These are phyloP conservation scores for Papilio helenus DNA, from an alignment of 1,140 invertebrate genomes.

Conservation along the genomic window DNA sequence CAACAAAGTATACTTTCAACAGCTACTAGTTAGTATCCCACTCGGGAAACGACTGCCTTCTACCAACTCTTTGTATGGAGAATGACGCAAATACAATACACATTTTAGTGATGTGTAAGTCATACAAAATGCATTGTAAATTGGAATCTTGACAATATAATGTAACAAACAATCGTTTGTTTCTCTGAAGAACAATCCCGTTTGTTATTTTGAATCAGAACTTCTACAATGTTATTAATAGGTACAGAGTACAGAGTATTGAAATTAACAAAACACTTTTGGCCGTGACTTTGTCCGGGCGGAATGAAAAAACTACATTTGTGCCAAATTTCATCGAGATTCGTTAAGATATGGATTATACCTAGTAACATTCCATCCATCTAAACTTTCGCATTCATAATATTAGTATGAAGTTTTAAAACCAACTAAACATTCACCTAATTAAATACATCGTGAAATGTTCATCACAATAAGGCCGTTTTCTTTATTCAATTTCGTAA, in stretches of 20 bases:
- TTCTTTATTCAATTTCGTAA: not conserved
- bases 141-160: not conserved
- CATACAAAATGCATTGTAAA: conserved; percentile 13
- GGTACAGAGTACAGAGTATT: not conserved
- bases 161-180: conserved; percentile 18
- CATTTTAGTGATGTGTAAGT: conserved; percentile 11
- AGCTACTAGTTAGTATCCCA: not conserved
- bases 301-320: no score
- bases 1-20: not conserved
- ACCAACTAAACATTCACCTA: no score
- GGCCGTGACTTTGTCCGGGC: no score
- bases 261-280: not conserved
- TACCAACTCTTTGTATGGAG: not conserved
- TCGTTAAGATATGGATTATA: no score
- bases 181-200: not conserved
- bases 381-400: no score
- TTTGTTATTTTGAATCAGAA: not conserved
- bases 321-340: no score
- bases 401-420: no score
- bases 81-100: conserved; percentile 18
- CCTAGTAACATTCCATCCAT: no score
- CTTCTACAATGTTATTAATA: not conserved
- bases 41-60: not conserved
- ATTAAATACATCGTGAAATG: no score
- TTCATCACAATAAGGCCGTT: no score